Conservation (phyloP, 2,797 vertebrate species). For the Acrocephalus scirpaceus region DNA sequence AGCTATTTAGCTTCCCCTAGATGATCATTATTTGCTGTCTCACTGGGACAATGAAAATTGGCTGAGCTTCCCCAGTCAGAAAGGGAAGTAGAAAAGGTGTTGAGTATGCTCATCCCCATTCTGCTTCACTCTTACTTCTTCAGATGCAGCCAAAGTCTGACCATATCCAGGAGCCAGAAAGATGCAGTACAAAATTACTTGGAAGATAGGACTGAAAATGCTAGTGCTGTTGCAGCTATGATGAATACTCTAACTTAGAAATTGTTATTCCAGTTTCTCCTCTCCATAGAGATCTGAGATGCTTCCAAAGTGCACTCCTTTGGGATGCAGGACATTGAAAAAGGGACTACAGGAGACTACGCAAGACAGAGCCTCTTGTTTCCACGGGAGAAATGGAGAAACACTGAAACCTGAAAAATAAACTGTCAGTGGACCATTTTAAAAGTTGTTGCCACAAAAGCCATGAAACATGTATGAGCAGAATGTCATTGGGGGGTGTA, state of each 20-base stretch:
- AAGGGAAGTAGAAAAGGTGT: neutral
- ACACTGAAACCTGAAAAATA: neutral
- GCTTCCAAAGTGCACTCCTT: neutral
- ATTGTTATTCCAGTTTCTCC: neutral
- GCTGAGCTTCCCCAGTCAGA: neutral
- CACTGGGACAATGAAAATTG: neutral
- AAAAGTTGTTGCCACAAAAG: neutral
- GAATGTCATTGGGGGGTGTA: neutral
- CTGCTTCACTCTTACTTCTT: neutral
- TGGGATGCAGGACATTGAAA: neutral
- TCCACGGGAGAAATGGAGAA: neutral
- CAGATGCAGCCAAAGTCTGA: neutral
- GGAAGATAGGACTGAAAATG: neutral
- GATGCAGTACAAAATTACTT: neutral
- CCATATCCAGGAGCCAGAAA: neutral
- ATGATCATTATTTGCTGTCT: neutral
- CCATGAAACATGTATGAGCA: neutral
- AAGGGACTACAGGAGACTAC: neutral
- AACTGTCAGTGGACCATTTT: neutral
- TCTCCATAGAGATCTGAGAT: neutral
- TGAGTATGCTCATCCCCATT: neutral
- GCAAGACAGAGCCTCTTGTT: neutral
- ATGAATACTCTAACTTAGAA: neutral
- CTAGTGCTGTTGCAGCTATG: neutral
- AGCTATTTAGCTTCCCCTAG: neutral